These are phyloP conservation scores for Heliconius melpomene DNA, from an alignment of 1,140 invertebrate species.

Conservation along the genomic window DNA sequence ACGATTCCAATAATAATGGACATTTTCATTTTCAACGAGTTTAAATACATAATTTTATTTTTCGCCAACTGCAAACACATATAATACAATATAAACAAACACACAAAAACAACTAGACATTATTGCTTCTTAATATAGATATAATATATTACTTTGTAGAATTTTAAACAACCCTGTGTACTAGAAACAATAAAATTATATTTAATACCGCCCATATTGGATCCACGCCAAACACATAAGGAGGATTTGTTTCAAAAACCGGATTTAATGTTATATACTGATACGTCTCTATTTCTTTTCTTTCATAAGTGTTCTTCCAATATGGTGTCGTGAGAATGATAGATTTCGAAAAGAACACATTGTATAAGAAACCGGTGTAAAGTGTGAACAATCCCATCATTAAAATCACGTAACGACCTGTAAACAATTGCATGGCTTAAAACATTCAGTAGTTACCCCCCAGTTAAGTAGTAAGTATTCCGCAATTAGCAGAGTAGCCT, in stretches of 20 bases:
- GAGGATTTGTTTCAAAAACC: constrained; percentile 40
- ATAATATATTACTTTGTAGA: neutral
- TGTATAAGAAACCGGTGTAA: constrained; percentile 92
- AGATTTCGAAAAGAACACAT: constrained; percentile 89
- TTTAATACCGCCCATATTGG: constrained; percentile 52
- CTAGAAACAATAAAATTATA: neutral
- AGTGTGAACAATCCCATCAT: constrained; percentile 91
- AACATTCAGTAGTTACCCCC: neutral
- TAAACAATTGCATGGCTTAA: constrained; percentile 19
- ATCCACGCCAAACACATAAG: constrained; percentile 58
- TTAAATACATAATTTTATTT: constrained; percentile 95
- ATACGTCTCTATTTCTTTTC: constrained; percentile 49
- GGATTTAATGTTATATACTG: constrained; percentile 53
- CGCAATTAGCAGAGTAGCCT: too few species aligned
- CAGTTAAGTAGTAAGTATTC: too few species aligned
- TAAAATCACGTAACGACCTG: constrained; percentile 88
- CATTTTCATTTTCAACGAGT: constrained; percentile 97
- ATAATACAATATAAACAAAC: neutral
- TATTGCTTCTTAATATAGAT: neutral
- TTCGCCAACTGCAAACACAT: constrained; percentile 84
- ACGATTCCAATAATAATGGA: constrained; percentile 94
- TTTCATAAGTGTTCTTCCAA: constrained; percentile 82
- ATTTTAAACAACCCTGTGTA: neutral
- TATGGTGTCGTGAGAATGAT: constrained; percentile 86
- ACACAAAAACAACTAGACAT: neutral